These are phyloP conservation scores for Gallinago paraguaiae DNA, from an alignment of 2,113 vertebrate genomes.

Conservation along the genomic window DNA sequence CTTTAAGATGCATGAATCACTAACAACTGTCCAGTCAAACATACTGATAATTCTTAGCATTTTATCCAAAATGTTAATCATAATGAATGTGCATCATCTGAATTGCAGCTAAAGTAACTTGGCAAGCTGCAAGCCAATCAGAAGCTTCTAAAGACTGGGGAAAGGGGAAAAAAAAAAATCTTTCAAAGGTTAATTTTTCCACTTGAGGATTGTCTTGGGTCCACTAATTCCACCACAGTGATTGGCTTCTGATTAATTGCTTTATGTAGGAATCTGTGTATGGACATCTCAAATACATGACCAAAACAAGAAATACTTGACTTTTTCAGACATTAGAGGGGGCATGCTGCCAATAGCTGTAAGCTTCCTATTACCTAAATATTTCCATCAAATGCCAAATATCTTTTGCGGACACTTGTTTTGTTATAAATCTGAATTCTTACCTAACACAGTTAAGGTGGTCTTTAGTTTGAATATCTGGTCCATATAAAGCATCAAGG, in stretches of 20 bases:
- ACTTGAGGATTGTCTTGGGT: not conserved
- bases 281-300: not conserved
- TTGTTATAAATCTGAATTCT: not conserved
- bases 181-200: not conserved
- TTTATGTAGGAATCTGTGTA: not conserved
- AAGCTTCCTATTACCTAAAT: not conserved
- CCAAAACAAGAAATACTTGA: not conserved
- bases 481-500: not conserved
- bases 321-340: not conserved
- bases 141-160: not conserved
- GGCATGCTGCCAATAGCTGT: not conserved
- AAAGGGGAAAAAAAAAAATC: accelerated
- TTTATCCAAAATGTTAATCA: not conserved
- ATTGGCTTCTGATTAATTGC: not conserved
- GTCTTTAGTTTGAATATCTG: not conserved
- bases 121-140: not conserved
- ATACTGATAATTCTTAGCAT: not conserved
- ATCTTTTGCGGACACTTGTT: not conserved
- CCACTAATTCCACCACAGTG: not conserved
- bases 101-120: not conserved
- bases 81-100: not conserved
- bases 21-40: not conserved
- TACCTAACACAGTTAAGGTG: not conserved
- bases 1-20: not conserved
- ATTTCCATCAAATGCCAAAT: not conserved